A percentile compares a stretch with the other conserved stretches of the same genome.
These are phyloP conservation scores for Lycaon pictus DNA, from an alignment of 2,113 vertebrate genomes.

Conservation along the genomic window DNA sequence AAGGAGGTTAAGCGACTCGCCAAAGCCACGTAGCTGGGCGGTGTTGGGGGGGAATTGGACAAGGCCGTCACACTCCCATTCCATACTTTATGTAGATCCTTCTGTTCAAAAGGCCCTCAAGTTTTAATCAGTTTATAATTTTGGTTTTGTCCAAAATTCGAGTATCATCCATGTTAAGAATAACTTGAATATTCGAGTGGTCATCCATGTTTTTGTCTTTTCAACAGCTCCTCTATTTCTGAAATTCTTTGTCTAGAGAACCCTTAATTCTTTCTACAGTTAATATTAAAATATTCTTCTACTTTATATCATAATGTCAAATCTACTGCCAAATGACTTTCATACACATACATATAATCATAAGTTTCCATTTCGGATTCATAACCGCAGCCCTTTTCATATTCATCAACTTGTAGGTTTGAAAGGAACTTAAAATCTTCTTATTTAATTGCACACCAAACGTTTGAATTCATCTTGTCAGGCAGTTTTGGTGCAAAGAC, in stretches of 20 bases:
- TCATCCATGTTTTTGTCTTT: not conserved
- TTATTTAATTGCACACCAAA: not conserved
- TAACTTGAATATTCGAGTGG: not conserved
- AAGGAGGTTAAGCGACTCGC: not conserved
- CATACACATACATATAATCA: not conserved
- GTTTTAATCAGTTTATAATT: not conserved
- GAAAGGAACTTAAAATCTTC: constrained; percentile 38
- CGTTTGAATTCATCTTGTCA: constrained; percentile 33
- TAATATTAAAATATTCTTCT: constrained; percentile 23
- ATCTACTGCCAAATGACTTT: not conserved
- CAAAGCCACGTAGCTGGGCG: not conserved
- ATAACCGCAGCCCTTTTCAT: not conserved
- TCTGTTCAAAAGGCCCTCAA: not conserved
- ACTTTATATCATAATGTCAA: not conserved
- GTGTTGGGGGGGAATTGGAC: not conserved
- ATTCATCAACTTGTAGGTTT: not conserved
- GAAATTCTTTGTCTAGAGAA: not conserved
- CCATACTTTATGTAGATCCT: not conserved
- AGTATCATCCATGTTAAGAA: no score
- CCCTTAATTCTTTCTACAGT: not conserved
- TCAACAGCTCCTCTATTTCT: not conserved
- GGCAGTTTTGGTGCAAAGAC: not conserved
- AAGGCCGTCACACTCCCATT: not conserved
- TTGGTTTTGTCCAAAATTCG: not conserved
- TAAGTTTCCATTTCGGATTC: constrained; percentile 44